Base-by-base conservation (phyloP, 2,797 vertebrate species). In the Denticeps clupeoides region DNA sequence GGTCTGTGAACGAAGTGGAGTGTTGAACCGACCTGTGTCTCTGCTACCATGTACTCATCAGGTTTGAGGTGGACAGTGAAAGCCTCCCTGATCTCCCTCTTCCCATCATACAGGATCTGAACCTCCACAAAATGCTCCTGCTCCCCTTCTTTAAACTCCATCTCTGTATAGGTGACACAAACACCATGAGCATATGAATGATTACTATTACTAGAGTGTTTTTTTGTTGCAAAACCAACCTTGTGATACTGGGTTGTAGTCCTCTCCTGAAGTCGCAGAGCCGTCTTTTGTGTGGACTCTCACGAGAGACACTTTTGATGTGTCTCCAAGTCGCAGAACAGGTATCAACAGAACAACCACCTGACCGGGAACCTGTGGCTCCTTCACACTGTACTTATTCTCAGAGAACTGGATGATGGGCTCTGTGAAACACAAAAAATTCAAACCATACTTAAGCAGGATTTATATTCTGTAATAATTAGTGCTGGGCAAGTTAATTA, bases 1-100 rank as follows among this genome's bases (percentile, higher is more conserved):
- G n/a, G n/a, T n/a, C n/a, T n/a, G n/a, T n/a, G n/a, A n/a, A n/a
- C n/a, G n/a, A n/a, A n/a, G n/a, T n/a, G n/a, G n/a, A n/a, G n/a
- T n/a, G n/a, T n/a, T n/a, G n/a, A n/a, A 49, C 63, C 77, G 75
- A 89, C 89, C 87, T 88, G 84, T 64, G 79, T 78, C 70, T 89
- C 87, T 13, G 89, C 85, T 63, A 88, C 82, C 86, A 87, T 88
- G 72, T 89, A 87, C 70, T 90, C 86, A 33, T 89, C 89, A 7
- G 86, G 83, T 70, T 90, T 89, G 82, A 90, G 75, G 70, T 88
- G 86, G 4, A 90, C 73, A 1, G 74, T 86, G 70, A 91, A 88
- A 43, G 82, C 81, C 74, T 91, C 88, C 51, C 88, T 83, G 80
- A 89, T 88, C 78, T 92, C 89, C 63, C 85, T 73, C 63, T 87